A percentile compares a stretch with the other conserved stretches of the same genome.
Evolutionary conservation across 1,140 invertebrate species (phyloP).

Genomic region (Sogatella furcifera): DNA sequence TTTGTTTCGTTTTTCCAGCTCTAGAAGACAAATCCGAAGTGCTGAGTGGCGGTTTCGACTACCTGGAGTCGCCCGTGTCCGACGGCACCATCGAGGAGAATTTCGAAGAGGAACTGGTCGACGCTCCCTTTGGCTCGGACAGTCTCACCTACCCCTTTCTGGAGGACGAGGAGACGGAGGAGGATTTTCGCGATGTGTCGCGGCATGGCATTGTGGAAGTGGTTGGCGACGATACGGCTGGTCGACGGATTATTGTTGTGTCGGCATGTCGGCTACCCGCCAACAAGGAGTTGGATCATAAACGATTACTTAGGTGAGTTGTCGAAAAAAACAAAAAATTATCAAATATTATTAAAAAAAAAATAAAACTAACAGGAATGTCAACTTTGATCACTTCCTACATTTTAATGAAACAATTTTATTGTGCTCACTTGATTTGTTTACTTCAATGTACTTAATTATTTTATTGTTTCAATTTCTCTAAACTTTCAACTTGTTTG

Average conservation of each 20-base stretch:
- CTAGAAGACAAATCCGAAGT: constrained; percentile 42
- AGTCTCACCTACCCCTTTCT: constrained; percentile 30
- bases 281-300: constrained; percentile 72
- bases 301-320: constrained; percentile 68
- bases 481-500: no score
- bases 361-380: no score
- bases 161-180: constrained; percentile 44
- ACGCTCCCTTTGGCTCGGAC: constrained; percentile 41
- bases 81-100: constrained; percentile 87
- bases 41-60: constrained; percentile 40
- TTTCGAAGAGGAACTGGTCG: constrained; percentile 80
- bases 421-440: no score
- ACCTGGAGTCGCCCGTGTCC: constrained; percentile 64
- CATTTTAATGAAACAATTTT: no score
- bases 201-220: constrained; percentile 80
- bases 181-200: constrained; percentile 65
- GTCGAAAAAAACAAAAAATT: no score
- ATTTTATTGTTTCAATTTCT: no score
- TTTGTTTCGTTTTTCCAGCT: no score
- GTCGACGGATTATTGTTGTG: constrained; percentile 89
- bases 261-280: constrained; percentile 89
- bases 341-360: no score
- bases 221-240: constrained; percentile 80
- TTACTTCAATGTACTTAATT: no score
- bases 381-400: no score